A percentile compares a stretch with the other conserved stretches of the same genome.
These are phyloP conservation scores for Cyprinodon diabolis DNA, from an alignment of 2,797 vertebrate species.

Conservation along the genomic window DNA sequence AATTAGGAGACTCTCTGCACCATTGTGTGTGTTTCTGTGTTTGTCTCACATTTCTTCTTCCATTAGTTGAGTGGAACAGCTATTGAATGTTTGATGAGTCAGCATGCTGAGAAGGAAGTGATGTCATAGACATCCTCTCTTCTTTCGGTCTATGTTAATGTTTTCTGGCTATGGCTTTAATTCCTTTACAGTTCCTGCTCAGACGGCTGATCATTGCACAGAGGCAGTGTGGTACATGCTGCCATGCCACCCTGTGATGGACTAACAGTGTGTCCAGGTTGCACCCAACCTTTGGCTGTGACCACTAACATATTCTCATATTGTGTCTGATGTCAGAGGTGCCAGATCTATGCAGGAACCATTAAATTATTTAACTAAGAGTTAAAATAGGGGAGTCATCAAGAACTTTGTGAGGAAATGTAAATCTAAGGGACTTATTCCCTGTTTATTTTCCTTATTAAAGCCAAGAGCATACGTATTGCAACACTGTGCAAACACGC, in stretches of 20 bases:
- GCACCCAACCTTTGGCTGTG: neutral
- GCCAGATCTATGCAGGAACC: neutral
- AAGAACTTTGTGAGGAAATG: neutral
- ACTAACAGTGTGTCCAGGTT: too few species aligned
- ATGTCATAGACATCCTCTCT: constrained; percentile 54
- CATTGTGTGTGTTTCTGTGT: constrained; percentile 48
- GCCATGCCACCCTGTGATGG: neutral
- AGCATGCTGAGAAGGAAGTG: constrained; percentile 62
- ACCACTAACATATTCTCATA: neutral
- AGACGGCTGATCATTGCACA: neutral
- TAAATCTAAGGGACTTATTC: neutral
- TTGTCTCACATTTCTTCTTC: constrained; percentile 67
- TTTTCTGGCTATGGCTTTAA: constrained; percentile 21
- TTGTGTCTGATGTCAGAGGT: neutral
- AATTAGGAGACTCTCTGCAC: constrained; percentile 3
- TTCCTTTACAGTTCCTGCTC: neutral
- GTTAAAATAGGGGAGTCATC: neutral
- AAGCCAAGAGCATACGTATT: too few species aligned
- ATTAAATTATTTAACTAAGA: neutral
- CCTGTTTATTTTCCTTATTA: too few species aligned
- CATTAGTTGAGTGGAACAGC: constrained; percentile 66
- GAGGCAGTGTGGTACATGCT: neutral
- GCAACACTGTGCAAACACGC: too few species aligned
- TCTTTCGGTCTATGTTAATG: constrained; percentile 40
- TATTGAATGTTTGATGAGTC: constrained; percentile 71